Evolutionary conservation across 2,888 invertebrate species (phyloP), one percentile per base, ranked within the genome.

Genomic region (Caenorhabditis sp.): DNA sequence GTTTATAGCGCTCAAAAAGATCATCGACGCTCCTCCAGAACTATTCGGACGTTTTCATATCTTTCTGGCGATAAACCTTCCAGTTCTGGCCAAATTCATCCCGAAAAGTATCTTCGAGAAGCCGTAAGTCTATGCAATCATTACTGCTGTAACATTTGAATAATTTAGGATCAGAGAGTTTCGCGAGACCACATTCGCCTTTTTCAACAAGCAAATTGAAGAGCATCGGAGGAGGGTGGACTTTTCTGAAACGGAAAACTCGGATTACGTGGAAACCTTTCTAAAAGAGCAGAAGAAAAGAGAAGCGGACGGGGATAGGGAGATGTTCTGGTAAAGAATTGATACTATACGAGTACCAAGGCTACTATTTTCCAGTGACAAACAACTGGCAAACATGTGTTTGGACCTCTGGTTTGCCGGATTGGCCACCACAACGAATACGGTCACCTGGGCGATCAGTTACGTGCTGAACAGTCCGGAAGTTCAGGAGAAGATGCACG

Each of bases 371-470:
- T 76, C 22, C 56, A 71, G 75, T 48, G 45, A 63, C 24, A 9
- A 43, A 4, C 78, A 78, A 70, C 53, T 81, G 7, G n/a, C 30
- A 1, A 79, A 79, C 37, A 27, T 79, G 22, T 70, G 66, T 15
- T 59, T 79, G 39, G 81, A 81, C 41, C 52, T 81, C 4, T 81
- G 81, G 81, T 53, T 81, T 24, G 82, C 80, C 30, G 83, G 83
- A 0, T 61, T 81, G 52, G 80, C 73, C 27, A 80, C 80, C 4
- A 83, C 83, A 1, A 63, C 80, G 2, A 80, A 77, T 15, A 82
- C 82, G 2, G 50, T 65, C 4, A 53, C 75, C 2, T 83, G 83
- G 83, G 65, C 66, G 8, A 41, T 83, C 11, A 58, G 66, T 5
- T 83, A 78, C 35, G 22, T 82, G 20, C 20, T 83, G 22, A 71